Evolutionary conservation across 2,797 vertebrate species (phyloP), one percentile per base, ranked within the genome.

Genomic region (Eremophila alpestris): DNA sequence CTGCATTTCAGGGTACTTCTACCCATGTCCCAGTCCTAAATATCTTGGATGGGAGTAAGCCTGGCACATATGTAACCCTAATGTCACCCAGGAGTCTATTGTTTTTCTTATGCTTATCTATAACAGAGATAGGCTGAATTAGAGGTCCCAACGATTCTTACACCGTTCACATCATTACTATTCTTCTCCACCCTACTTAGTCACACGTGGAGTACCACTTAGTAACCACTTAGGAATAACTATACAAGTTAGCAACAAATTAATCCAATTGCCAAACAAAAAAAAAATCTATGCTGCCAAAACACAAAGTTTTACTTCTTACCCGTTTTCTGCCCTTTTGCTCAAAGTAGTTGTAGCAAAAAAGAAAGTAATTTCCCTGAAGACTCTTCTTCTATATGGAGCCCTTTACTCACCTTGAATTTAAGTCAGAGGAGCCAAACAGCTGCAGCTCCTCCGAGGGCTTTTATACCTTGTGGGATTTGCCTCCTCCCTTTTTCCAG

Each of bases 341-440:
- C 32, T n/a, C 32, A 21, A n/a, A n/a, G 32, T 22, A 55, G 20
- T n/a, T 55, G 30, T 14, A n/a, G 20, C 54, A 55, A 55, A 55
- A 55, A 22, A 30, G 27, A 52, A 52, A 55, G 8, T 12, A 16
- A 36, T 26, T 18, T 36, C 22, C 34, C 56, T 17, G 16, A 58
- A 26, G 34, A 26, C 4, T 29, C 40, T 13, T 20, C 38, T 29
- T 40, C 38, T 27, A 7, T 11, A 11, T 3, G 0, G 5, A 36
- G 17, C n/a, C 23, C 13, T 36, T 36, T 29, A 36, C 24, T 49
- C n/a, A 29, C 14, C 18, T 16, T 5, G 5, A 49, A 36, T 22
- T 49, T 20, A 30, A 38, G 10, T 5, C 34, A 68, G 34, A 49
- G 10, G 7, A 36, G 10, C 7, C 12, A 26, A 67, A 11, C 13